phyloP scores from a whole-genome alignment of 2,888 invertebrate genomes.

The Anthoptus insignis region DNA sequence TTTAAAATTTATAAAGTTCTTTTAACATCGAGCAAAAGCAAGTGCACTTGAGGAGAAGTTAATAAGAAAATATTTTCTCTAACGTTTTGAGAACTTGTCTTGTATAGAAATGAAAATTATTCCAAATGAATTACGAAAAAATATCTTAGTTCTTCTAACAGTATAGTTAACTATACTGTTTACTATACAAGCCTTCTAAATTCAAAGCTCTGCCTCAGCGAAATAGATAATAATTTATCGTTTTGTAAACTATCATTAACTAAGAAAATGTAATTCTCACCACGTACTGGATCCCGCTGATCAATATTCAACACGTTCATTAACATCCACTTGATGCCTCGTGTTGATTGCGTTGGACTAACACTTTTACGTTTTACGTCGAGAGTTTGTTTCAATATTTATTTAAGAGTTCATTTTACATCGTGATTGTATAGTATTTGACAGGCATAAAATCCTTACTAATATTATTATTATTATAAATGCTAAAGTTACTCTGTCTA shows the following conservation, averaged over 20 bases:
- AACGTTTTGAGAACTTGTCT: too few species aligned
- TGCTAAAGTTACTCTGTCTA: too few species aligned
- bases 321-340: slow-evolving; percentile 17
- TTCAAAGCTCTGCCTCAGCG: too few species aligned
- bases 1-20: slow-evolving; percentile 5
- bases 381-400: slow-evolving; percentile 7
- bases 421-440: slow-evolving; percentile 37
- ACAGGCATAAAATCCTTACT: too few species aligned
- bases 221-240: neutral
- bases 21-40: slow-evolving; percentile 9
- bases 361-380: slow-evolving; percentile 3
- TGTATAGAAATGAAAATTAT: too few species aligned
- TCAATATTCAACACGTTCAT: slow-evolving; percentile 19
- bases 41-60: too few species aligned
- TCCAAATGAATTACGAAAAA: too few species aligned
- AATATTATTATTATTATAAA: too few species aligned
- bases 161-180: too few species aligned
- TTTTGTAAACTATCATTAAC: neutral
- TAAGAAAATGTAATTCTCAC: slow-evolving; percentile 2
- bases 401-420: neutral
- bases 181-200: too few species aligned
- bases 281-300: slow-evolving; percentile 9
- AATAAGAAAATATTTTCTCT: too few species aligned
- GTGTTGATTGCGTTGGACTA: neutral
- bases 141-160: too few species aligned